Conservation (phyloP, 1,140 invertebrate genomes). For the Pemphigus obesinymphae region DNA sequence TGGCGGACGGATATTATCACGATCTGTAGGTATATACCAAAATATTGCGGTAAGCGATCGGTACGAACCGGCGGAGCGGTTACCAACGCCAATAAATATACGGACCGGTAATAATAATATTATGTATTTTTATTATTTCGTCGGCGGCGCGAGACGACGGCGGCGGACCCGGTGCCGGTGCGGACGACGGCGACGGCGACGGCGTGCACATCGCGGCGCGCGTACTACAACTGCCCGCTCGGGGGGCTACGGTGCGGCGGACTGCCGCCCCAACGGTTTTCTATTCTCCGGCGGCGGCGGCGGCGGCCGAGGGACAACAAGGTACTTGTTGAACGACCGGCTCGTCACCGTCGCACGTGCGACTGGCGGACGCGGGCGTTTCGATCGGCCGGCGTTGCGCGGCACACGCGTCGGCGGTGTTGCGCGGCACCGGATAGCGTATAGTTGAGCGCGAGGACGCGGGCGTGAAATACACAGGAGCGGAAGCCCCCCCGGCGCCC, state of each 20-base stretch:
- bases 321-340: not conserved
- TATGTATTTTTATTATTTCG: not conserved
- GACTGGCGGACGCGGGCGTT: not conserved
- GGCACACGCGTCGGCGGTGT: not conserved
- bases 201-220: not conserved
- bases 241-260: too few species aligned
- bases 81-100: too few species aligned
- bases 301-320: not conserved
- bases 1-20: not conserved
- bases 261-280: not conserved
- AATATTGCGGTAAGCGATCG: not conserved
- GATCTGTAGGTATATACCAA: not conserved
- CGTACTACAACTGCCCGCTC: not conserved
- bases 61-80: too few species aligned
- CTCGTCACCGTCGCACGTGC: not conserved
- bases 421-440: not conserved
- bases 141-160: not conserved
- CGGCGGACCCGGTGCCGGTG: not conserved
- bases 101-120: not conserved
- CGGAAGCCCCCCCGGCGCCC: not conserved
- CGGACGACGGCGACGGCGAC: not conserved
- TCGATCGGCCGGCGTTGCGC: not conserved
- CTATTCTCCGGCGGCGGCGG: not conserved
- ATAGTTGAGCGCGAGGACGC: not conserved
- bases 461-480: not conserved